phyloP scores from a whole-genome alignment of 2,797 vertebrate species.

The Phataginus tricuspis region DNA sequence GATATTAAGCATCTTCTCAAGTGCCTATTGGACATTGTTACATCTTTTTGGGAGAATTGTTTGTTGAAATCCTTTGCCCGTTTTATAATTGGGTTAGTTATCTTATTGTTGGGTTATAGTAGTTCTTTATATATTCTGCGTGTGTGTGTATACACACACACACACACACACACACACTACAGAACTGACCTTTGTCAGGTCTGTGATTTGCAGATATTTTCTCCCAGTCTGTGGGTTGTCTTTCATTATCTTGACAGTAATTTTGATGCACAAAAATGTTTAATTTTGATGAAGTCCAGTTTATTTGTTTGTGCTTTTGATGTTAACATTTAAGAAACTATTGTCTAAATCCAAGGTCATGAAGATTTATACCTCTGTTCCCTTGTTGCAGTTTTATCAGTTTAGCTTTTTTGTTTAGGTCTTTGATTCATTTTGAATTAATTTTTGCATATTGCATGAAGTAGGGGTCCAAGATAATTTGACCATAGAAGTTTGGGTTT shows the following conservation, averaged over 20 bases:
- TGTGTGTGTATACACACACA: not conserved
- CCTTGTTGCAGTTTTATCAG: not conserved
- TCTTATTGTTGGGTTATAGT: not conserved
- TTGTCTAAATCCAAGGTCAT: not conserved
- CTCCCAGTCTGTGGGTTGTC: not conserved
- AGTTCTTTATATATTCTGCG: not conserved
- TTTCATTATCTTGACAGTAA: not conserved
- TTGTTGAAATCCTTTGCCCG: not conserved
- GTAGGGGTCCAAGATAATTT: not conserved
- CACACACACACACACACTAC: too few relatives aligned
- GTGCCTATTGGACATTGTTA: not conserved
- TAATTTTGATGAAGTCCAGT: not conserved
- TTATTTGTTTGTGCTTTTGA: not conserved
- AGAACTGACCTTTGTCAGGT: not conserved
- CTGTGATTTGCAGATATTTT: not conserved
- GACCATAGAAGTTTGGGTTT: not conserved
- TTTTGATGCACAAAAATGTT: not conserved
- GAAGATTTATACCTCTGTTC: not conserved
- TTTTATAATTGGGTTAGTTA: not conserved
- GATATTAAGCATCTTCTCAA: not conserved
- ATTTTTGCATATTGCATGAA: not conserved
- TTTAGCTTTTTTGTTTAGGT: constrained; percentile 8
- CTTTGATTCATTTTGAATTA: not conserved
- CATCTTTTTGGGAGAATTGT: not conserved
- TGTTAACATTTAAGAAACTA: not conserved